phyloP scores from a whole-genome alignment of 2,797 vertebrate species.

The Otolemur crassicaudatus region DNA sequence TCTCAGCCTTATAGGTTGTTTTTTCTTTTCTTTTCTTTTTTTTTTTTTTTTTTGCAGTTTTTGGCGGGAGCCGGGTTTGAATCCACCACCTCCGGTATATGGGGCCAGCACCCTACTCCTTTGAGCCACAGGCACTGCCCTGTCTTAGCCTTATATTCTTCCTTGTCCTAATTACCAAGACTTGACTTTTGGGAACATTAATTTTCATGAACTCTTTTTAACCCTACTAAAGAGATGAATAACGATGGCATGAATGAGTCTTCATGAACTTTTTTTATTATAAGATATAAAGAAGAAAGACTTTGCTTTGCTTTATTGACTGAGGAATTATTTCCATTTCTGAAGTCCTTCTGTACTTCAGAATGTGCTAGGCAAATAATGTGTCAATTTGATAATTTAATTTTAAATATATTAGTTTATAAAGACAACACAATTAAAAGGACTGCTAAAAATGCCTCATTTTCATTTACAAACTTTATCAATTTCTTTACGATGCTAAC shows the following conservation, averaged over 20 bases:
- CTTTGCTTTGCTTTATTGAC: conserved; percentile 25
- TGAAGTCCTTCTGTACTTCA: background rate
- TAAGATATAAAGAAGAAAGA: conserved; percentile 49
- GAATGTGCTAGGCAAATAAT: background rate
- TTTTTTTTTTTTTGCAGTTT: too few relatives aligned
- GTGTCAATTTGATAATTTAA: background rate
- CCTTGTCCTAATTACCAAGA: background rate
- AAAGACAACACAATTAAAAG: background rate
- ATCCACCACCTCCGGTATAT: too few relatives aligned
- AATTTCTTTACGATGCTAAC: background rate
- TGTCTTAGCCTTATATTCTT: background rate
- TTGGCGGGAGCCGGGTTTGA: too few relatives aligned
- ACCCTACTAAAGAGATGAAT: background rate
- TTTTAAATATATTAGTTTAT: conserved; percentile 1
- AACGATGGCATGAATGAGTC: background rate
- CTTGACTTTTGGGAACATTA: conserved; percentile 3
- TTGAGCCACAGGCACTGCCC: too few relatives aligned
- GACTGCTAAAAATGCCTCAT: background rate
- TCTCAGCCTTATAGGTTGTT: background rate
- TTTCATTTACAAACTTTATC: background rate
- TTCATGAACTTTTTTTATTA: conserved; percentile 41
- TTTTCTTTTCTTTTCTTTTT: too few relatives aligned
- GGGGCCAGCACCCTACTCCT: too few relatives aligned
- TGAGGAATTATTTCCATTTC: conserved; percentile 12
- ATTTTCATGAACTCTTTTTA: conserved; percentile 54